phyloP scores from a whole-genome alignment of 2,888 invertebrate genomes.

The Tortricodes alternella region DNA sequence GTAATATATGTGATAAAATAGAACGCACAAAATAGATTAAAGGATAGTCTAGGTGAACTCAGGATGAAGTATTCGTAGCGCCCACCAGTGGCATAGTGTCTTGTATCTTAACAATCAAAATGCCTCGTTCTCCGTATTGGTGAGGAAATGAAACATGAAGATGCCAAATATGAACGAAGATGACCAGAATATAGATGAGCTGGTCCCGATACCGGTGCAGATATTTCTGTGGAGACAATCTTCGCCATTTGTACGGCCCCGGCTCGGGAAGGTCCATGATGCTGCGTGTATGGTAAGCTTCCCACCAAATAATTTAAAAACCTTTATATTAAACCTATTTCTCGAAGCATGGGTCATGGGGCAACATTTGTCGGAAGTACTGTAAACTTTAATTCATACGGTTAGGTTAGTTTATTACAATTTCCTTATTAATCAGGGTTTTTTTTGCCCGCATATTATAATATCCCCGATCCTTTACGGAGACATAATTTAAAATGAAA shows the following conservation, averaged over 20 bases:
- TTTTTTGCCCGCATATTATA: too few relatives aligned
- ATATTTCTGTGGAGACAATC: constrained; percentile 99
- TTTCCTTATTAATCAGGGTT: too few relatives aligned
- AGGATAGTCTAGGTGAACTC: neutral
- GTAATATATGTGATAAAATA: too few relatives aligned
- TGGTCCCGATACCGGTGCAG: constrained; percentile 97
- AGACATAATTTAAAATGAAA: too few relatives aligned
- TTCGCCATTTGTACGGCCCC: constrained; percentile 97
- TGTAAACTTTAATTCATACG: too few relatives aligned
- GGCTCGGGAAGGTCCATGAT: constrained; percentile 97
- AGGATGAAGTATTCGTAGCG: neutral
- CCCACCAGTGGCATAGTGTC: neutral
- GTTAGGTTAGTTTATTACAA: too few relatives aligned
- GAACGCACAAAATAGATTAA: too few relatives aligned
- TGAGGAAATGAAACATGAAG: constrained; percentile 44
- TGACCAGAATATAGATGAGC: constrained; percentile 87
- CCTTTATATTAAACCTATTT: too few relatives aligned
- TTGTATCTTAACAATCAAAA: neutral
- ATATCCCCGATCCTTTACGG: too few relatives aligned
- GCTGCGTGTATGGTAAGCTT: constrained; percentile 98
- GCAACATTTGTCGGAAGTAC: too few relatives aligned
- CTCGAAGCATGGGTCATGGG: too few relatives aligned
- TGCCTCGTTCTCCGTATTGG: neutral
- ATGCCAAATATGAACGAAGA: constrained; percentile 74
- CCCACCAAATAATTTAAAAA: too few relatives aligned